Conservation (phyloP, 1,140 invertebrate genomes). For the Dendrolimus kikuchii region DNA sequence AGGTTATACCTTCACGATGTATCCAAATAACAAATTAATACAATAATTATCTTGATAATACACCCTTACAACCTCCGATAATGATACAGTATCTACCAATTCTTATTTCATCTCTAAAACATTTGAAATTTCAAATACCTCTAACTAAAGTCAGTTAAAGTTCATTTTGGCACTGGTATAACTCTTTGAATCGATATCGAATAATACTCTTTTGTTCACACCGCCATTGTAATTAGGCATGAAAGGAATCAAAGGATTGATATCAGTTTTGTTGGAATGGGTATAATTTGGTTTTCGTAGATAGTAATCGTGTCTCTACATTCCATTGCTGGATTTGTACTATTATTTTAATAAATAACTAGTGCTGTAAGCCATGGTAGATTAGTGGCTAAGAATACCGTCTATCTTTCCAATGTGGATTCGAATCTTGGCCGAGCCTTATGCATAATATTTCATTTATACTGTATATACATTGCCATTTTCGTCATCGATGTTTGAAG, state of each 20-base stretch:
- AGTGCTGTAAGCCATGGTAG: no score
- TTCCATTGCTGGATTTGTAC: neutral
- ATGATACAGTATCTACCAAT: conserved; percentile 14
- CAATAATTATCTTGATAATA: conserved; percentile 19
- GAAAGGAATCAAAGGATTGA: conserved; percentile 13
- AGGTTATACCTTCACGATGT: neutral
- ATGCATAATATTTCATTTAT: no score
- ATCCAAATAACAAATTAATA: conserved; percentile 2
- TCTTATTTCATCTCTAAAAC: conserved; percentile 9
- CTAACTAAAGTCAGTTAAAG: no score
- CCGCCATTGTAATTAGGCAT: conserved; percentile 20
- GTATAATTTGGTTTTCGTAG: conserved; percentile 1
- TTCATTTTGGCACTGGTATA: no score
- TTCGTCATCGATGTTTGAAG: no score
- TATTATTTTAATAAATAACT: neutral
- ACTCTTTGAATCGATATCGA: neutral
- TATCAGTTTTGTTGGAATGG: neutral
- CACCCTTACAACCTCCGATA: conserved; percentile 14
- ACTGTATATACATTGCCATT: no score
- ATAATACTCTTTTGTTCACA: conserved; percentile 17
- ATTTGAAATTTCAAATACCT: no score
- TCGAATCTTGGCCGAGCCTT: no score
- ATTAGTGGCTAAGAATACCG: no score
- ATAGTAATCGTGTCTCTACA: neutral
- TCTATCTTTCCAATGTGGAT: no score